Percentiles rank a stretch among this genome's conserved stretches.
Conservation (phyloP, 2,888 invertebrate species). For the Trichogramma dendrolimi region DNA sequence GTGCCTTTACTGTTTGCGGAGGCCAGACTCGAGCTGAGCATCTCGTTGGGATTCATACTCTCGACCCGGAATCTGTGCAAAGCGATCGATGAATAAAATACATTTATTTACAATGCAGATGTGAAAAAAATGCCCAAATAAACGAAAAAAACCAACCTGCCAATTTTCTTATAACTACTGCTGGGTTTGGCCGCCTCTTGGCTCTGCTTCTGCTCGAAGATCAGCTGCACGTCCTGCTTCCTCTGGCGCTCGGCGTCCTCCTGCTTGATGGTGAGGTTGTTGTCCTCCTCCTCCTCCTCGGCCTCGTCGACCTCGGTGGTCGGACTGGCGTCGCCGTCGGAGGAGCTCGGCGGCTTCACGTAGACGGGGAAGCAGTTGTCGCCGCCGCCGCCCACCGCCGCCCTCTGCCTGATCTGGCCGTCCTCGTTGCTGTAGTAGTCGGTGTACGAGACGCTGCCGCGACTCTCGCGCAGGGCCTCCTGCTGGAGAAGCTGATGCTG, state of each 20-base stretch:
- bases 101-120: not conserved
- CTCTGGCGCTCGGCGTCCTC: slow-evolving; percentile 46
- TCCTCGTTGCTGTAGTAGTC: slow-evolving; percentile 51
- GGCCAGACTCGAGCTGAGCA: slow-evolving; percentile 13
- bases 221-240: slow-evolving; percentile 46
- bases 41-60: slow-evolving; percentile 43
- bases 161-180: slow-evolving; percentile 47
- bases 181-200: slow-evolving; percentile 33
- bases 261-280: slow-evolving; percentile 48
- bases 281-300: slow-evolving; percentile 46
- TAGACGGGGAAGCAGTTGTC: slow-evolving; percentile 29
- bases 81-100: not conserved
- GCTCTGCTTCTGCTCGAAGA: slow-evolving; percentile 44
- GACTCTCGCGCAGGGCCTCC: slow-evolving; percentile 38
- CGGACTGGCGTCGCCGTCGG: slow-evolving; percentile 25
- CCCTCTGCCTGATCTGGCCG: slow-evolving; percentile 44
- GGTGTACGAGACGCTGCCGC: slow-evolving; percentile 50
- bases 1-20: slow-evolving; percentile 6
- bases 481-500: slow-evolving; percentile 41
- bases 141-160: slow-evolving; percentile 37
- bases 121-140: not conserved
- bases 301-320: slow-evolving; percentile 31
- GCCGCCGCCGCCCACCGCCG: slow-evolving; percentile 18
- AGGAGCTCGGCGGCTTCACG: slow-evolving; percentile 9
- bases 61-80: slow-evolving; percentile 45